Percentiles rank a stretch among this genome's conserved stretches.
These are phyloP conservation scores for Tretioscincus oriximinensis DNA, from an alignment of 2,113 vertebrate species.

Conservation along the genomic window DNA sequence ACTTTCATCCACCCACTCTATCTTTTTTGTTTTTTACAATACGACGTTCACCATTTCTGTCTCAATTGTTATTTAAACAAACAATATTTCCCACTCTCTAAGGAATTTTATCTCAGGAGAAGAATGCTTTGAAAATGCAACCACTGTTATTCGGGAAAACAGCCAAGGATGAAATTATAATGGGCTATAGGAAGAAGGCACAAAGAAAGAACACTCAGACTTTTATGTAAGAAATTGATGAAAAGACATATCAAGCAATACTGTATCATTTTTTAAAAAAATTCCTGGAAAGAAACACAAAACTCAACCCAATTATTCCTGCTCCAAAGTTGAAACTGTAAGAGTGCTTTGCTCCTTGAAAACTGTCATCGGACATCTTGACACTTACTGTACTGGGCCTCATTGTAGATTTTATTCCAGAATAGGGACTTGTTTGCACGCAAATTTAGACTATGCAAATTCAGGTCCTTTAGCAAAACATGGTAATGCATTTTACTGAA, in stretches of 20 bases:
- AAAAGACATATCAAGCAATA: neutral
- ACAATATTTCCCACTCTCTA: slow-evolving; percentile 39
- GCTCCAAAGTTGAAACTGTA: too few species aligned
- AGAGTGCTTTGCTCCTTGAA: too few species aligned
- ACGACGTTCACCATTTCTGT: slow-evolving; percentile 22
- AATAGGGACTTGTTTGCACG: too few species aligned
- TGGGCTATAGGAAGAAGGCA: too few species aligned
- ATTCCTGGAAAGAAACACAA: neutral
- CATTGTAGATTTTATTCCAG: too few species aligned
- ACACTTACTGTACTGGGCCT: too few species aligned
- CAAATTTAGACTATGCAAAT: too few species aligned
- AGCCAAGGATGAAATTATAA: neutral
- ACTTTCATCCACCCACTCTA: neutral
- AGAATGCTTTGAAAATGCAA: slow-evolving; percentile 6
- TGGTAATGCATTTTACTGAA: too few species aligned
- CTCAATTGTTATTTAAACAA: slow-evolving; percentile 33
- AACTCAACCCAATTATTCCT: neutral
- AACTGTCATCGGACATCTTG: too few species aligned
- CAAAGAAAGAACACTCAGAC: neutral
- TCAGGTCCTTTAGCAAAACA: too few species aligned
- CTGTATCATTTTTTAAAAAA: neutral
- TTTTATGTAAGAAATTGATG: neutral
- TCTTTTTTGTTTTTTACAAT: neutral
- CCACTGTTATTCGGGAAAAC: slow-evolving; percentile 20
- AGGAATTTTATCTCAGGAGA: slow-evolving; percentile 28